A percentile compares a stretch with the other conserved stretches of the same genome.
These are phyloP conservation scores for Ophiodon elongatus DNA, from an alignment of 2,113 vertebrate genomes.

Conservation along the genomic window DNA sequence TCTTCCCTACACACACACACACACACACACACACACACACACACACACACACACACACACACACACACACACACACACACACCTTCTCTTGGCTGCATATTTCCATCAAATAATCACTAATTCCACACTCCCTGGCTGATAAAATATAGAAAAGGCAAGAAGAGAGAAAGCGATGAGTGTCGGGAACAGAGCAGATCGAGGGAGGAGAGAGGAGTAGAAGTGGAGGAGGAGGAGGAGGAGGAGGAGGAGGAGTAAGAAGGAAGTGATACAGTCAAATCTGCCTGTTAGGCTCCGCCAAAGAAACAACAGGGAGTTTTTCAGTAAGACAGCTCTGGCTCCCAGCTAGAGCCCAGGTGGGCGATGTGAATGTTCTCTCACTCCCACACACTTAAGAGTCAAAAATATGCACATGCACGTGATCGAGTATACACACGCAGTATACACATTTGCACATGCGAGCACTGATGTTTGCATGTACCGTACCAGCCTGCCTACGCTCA, in stretches of 20 bases:
- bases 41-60: slow-evolving; percentile 7
- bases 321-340: slow-evolving; percentile 63
- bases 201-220: slow-evolving; percentile 38
- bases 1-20: slow-evolving; percentile 2
- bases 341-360: slow-evolving; percentile 66
- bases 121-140: slow-evolving; percentile 62
- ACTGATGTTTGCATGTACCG: slow-evolving; percentile 23
- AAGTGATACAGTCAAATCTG: slow-evolving; percentile 66
- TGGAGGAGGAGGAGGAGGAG: slow-evolving; percentile 59
- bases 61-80: slow-evolving; percentile 1
- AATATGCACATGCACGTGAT: slow-evolving; percentile 63
- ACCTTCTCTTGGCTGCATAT: slow-evolving; percentile 31
- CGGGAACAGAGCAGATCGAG: slow-evolving; percentile 34
- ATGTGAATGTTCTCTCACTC: slow-evolving; percentile 76
- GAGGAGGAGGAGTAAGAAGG: slow-evolving; percentile 57
- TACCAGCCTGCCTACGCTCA: not conserved
- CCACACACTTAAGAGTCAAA: slow-evolving; percentile 66
- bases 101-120: slow-evolving; percentile 69
- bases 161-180: slow-evolving; percentile 46
- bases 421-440: slow-evolving; percentile 11
- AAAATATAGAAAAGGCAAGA: slow-evolving; percentile 70
- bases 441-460: slow-evolving; percentile 25
- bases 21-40: not conserved
- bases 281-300: slow-evolving; percentile 65
- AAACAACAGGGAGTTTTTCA: slow-evolving; percentile 74